Base-by-base conservation (phyloP, 2,113 vertebrate genomes). In the Toxotes jaculatrix region DNA sequence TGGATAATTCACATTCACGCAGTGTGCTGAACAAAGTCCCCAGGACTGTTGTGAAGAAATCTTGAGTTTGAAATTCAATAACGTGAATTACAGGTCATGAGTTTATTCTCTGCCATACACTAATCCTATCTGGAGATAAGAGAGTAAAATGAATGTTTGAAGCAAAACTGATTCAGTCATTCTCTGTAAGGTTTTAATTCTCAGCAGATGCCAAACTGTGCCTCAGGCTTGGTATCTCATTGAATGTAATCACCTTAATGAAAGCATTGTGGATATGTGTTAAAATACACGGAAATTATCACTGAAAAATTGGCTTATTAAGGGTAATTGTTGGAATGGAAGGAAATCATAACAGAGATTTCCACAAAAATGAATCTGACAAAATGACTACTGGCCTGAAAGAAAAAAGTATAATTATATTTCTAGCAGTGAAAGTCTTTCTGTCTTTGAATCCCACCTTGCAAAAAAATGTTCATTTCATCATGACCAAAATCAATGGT, bases 41-140 rank as follows among this genome's bases (percentile, higher is more conserved):
- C 2, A 0, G 66, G 65, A 81, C 69, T 53, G 62, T 63, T 78
- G 60, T 49, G 62, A 43, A n/a, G 40, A 85, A 83, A 71, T 78
- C 45, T 73, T n/a, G 14, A 64, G 47, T 74, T 79, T 80, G 12
- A 79, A 88, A 82, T 89, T 82, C 21, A 89, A 80, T 74, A 79
- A 79, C n/a, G 47, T 76, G 83, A 84, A 74, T 83, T 74, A 77
- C 75, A 83, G 80, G 83, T 86, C 86, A 88, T 27, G 73, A 83
- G 86, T 88, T 77, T 83, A 84, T 87, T 84, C 64, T 72, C 64
- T 57, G 78, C 43, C 42, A 17, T 40, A 55, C 36, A 59, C 71
- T 86, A 91, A 86, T 88, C 80, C 82, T 56, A 49, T 19, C 56
- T 7, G 5, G 34, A 80, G 86, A 84, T 88, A 84, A 89, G 42